Conservation (phyloP, 2,113 vertebrate species). For the Plestiodon gilberti region DNA sequence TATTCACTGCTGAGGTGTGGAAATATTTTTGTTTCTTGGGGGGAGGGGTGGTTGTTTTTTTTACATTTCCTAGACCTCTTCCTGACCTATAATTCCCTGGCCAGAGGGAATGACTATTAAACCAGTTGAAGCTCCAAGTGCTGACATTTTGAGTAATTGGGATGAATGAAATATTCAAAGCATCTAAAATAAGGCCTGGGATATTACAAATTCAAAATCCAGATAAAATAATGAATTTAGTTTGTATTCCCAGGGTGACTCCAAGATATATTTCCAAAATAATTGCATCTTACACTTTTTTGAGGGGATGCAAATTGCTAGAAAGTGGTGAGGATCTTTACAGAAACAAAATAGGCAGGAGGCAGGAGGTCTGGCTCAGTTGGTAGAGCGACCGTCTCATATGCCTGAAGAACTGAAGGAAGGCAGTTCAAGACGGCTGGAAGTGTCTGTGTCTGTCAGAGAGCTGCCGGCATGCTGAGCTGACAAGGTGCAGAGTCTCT, state of each 20-base stretch:
- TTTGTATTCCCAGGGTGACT: background rate
- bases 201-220: background rate
- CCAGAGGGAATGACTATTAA: background rate
- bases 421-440: too few species aligned
- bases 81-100: background rate
- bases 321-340: background rate
- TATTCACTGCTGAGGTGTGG: too few species aligned
- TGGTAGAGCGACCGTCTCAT: too few species aligned
- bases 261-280: background rate
- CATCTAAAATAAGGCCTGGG: constrained; percentile 11
- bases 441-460: too few species aligned
- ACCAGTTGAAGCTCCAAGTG: background rate
- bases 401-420: too few species aligned
- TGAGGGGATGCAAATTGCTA: background rate
- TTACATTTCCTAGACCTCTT: background rate
- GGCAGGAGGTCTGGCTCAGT: too few species aligned
- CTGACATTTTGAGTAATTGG: background rate
- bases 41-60: background rate
- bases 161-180: constrained; percentile 12
- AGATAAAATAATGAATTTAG: background rate
- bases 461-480: too few species aligned
- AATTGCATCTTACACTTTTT: constrained; percentile 12
- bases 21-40: too few species aligned
- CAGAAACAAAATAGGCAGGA: too few species aligned
- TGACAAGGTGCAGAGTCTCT: too few species aligned